Evolutionary conservation across 2,888 invertebrate species (phyloP), one percentile per base, ranked within the genome.

Genomic region (Drosophila paranaensis): DNA sequence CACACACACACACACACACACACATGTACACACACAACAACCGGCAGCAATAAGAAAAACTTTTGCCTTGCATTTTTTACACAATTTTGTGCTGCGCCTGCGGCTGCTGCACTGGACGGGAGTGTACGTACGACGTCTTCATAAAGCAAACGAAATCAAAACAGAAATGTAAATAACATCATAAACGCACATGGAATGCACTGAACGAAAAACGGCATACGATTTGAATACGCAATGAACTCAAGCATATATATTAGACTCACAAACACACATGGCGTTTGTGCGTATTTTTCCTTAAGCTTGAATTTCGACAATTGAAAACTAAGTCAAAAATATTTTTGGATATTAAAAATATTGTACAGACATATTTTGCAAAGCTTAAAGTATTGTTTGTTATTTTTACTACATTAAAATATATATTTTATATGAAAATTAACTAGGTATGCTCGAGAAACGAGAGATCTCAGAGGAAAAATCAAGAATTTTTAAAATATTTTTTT

Each of bases 121-220:
- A 45, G 45, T 27, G 45, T 37, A 39, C 69, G 71, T 37, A 39
- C 69, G 71, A 79, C 71, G 72, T 73, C 79, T 83, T 77, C 60
- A 79, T 71, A 79, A 73, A 68, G 64, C 71, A 81, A 82, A 72
- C 66, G 50, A 60, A 74, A 77, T 66, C 69, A 74, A 63, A 77
- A 69, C 56, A 60, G 48, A 71, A 71, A 65, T 66, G 60, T 64
- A 67, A 68, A 63, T 58, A 70, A 50, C 67, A 66, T 80, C 64
- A 66, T 58, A 62, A 50, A 13, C 54, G 37, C 27, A 64, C 43
- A 55, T 33, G n/a, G 35, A 50, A 42, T 77, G 53, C 76, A 77
- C 74, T 65, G 57, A 50, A 48, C 60, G 54, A 53, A 77, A 50
- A 77, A 65, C 14, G 11, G 35, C 11, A 43, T 37, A 27, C 16